A percentile compares a stretch with the other conserved stretches of the same genome.
phyloP scores from a whole-genome alignment of 2,888 invertebrate species.

The Apamea epomidion region DNA sequence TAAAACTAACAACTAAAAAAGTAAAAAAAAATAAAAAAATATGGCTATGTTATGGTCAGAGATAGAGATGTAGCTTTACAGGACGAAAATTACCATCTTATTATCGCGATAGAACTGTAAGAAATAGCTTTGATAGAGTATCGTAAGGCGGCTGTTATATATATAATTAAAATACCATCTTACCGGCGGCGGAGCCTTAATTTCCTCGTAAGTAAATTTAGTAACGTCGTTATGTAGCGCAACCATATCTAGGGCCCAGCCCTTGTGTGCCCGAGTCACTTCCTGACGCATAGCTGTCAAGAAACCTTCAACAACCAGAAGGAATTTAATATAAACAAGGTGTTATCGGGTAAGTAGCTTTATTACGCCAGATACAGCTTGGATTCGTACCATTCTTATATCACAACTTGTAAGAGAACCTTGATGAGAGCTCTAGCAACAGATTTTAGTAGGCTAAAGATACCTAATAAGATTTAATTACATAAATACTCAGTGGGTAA shows the following conservation, averaged over 20 bases:
- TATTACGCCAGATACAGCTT: background rate
- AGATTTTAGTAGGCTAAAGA: background rate
- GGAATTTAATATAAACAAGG: background rate
- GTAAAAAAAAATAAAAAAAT: no score
- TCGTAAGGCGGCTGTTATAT: background rate
- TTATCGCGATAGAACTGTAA: background rate
- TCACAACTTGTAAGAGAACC: background rate
- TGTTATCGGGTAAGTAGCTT: background rate
- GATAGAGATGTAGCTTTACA: background rate
- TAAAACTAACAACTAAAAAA: no score
- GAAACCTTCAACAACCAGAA: conserved; percentile 91
- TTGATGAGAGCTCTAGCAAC: background rate
- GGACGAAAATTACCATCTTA: background rate
- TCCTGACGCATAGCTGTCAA: conserved; percentile 98
- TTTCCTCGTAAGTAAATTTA: conserved; percentile 92
- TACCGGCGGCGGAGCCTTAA: conserved; percentile 92
- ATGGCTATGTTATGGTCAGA: background rate
- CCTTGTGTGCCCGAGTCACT: conserved; percentile 96
- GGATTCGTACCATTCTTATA: background rate
- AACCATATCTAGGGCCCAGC: conserved; percentile 97
- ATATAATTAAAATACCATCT: conserved; percentile 48
- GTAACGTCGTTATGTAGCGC: conserved; percentile 95
- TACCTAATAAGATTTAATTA: background rate
- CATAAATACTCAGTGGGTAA: background rate
- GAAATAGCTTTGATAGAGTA: background rate